Base-by-base conservation (phyloP, 2,797 vertebrate genomes). In the Enteromius radiatus region DNA sequence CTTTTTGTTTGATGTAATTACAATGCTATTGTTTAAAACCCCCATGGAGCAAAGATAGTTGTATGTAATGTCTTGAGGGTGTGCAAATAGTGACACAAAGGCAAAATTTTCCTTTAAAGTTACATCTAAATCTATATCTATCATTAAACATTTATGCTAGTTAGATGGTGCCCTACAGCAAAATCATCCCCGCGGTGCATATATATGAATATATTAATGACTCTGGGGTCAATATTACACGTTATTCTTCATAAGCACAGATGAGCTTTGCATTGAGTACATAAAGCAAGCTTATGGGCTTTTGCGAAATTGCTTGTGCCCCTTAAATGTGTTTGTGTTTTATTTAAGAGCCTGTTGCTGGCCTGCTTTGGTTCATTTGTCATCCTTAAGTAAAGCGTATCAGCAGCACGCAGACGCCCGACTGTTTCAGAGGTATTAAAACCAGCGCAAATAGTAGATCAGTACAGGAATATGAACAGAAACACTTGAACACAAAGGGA, bases 201-300 rank as follows among this genome's bases (percentile, higher is more conserved):
- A 74, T 65, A 65, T 28, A 65, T 81, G 56, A 74, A 81, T 80
- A 61, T 61, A 80, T 80, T 33, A 71, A 70, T 74, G 56, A 73
- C 38, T 52, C 23, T 21, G 70, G 74, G 56, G 56, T 73, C 28
- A 47, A 33, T 71, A 31, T 38, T 17, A 14, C 26, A 17, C 17
- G 1, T 64, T 74, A 19, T 64, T 64, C 47, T 38, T 36, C 21
- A 45, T 15, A 63, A 73, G 54, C 47, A 65, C 43, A 19, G 17
- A 70, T 31, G 65, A 38, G 41, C 56, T 49, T 56, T 63, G 38
- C 38, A 45, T 45, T 7, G 14, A 71, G 65, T 7, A n/a, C 23
- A 61, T 43, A 47, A 78, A 84, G 45, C 33, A 49, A 69, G 28
- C 52, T 15, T 49, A 38, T 82, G 23, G 11, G 56, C 26, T 63